These are phyloP conservation scores for Rhegmatorhina hoffmannsi DNA, from an alignment of 2,113 vertebrate genomes.

Conservation along the genomic window DNA sequence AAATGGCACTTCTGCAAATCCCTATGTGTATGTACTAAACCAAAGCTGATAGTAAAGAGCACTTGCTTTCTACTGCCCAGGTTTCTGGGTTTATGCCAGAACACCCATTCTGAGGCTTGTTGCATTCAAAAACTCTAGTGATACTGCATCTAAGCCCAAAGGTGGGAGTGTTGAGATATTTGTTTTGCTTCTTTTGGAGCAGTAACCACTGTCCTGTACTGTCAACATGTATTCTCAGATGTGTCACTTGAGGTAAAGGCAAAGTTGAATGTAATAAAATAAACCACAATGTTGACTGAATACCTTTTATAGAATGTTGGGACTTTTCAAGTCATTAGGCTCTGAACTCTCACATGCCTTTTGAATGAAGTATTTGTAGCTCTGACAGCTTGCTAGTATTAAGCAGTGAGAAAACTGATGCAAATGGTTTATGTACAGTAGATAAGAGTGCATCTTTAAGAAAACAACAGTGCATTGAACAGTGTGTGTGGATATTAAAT, in stretches of 20 bases:
- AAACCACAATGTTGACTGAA: neutral
- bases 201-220: neutral
- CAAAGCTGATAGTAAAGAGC: neutral
- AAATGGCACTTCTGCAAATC: neutral
- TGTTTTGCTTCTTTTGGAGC: slow-evolving; percentile 20
- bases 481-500: neutral
- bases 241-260: neutral
- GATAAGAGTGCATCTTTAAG: neutral
- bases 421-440: neutral
- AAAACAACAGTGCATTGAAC: neutral
- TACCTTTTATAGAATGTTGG: neutral
- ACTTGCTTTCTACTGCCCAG: neutral
- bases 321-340: neutral
- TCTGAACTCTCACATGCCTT: neutral
- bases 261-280: neutral
- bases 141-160: neutral
- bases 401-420: neutral
- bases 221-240: neutral
- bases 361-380: neutral
- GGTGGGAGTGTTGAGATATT: neutral
- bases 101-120: neutral
- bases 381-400: neutral
- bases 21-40: neutral
- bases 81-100: neutral
- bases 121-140: neutral